Base-by-base conservation (phyloP, 2,113 vertebrate genomes). In the Pseudorhombus dupliciocellatus region DNA sequence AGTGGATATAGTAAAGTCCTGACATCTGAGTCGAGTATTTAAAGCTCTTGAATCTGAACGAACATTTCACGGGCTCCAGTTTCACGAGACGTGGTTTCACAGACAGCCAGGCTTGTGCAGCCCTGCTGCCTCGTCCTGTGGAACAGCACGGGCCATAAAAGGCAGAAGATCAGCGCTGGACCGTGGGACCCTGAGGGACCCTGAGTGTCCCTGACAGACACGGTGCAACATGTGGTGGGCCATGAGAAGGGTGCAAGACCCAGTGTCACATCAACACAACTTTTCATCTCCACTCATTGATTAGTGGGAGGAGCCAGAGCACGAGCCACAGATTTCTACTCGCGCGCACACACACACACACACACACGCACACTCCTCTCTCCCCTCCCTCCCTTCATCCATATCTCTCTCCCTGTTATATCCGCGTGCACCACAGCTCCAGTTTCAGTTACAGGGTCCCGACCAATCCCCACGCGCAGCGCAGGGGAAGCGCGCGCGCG, bases 401-500 rank as follows among this genome's bases (percentile, higher is more conserved):
- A 55, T 7, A 5, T 7, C 57, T 1, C 75, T 24, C 63, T 20
- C 60, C 21, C 22, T 50, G 51, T 75, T 83, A 79, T 81, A 84
- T 81, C 84, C 77, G 85, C 70, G 57, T 77, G 66, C 78, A 21
- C 63, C 81, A 42, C 63, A 79, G 87, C 91, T 83, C 73, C 30
- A 72, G 80, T 92, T 81, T 94, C 89, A 81, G 83, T 93, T 92
- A 93, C 90, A 84, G 88, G 89, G 77, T 87, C 88, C 60, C 85
- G 70, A 79, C 84, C 86, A 91, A 84, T 86, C 92, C 88, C 83
- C 28, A 83, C 80, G 85, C 87, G 82, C 71, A 34, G 76, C 50
- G 51, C 61, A 40, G 48, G 52, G 58, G 57, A 65, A 48, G 64
- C 22, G 22, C 61, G 72, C 60, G 60, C 31, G 66, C 56, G 65